A percentile compares a stretch with the other conserved stretches of the same genome.
Evolutionary conservation across 2,888 invertebrate species (phyloP).

Genomic region (Lumbricus terrestris): DNA sequence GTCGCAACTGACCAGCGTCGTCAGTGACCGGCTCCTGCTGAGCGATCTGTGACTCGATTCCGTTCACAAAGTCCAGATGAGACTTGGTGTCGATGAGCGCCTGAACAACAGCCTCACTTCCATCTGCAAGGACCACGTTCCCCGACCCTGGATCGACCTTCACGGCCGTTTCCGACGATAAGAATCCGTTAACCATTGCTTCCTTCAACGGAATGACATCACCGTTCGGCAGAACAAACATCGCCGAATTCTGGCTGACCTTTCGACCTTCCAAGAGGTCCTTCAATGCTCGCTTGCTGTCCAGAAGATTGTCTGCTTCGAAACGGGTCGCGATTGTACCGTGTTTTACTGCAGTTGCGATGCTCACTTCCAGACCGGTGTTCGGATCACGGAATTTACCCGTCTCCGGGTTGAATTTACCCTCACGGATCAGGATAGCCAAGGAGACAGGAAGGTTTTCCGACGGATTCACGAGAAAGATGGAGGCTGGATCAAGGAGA

Average conservation of each 20-base stretch:
- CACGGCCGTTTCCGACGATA: slow-evolving; percentile 70
- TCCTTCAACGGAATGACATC: slow-evolving; percentile 63
- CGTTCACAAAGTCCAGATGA: slow-evolving; percentile 51
- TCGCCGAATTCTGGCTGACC: slow-evolving; percentile 39
- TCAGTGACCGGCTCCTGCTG: slow-evolving; percentile 6
- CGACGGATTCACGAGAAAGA: slow-evolving; percentile 53
- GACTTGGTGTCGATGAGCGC: slow-evolving; percentile 51
- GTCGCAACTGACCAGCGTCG: not conserved
- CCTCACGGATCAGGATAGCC: slow-evolving; percentile 46
- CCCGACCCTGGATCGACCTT: slow-evolving; percentile 56
- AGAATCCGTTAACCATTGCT: slow-evolving; percentile 71
- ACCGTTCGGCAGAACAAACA: slow-evolving; percentile 57
- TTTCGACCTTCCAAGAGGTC: slow-evolving; percentile 50
- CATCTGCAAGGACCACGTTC: slow-evolving; percentile 46
- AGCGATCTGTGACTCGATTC: slow-evolving; percentile 48
- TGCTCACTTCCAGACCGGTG: slow-evolving; percentile 66
- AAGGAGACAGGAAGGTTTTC: slow-evolving; percentile 49
- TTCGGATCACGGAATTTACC: slow-evolving; percentile 68
- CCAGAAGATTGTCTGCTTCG: slow-evolving; percentile 44
- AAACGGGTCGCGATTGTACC: slow-evolving; percentile 62
- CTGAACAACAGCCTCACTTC: slow-evolving; percentile 48
- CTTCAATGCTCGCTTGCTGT: slow-evolving; percentile 46
- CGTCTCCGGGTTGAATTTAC: slow-evolving; percentile 66
- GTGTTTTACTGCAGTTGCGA: slow-evolving; percentile 76
- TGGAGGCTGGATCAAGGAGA: slow-evolving; percentile 46